Conservation (phyloP, 2,113 vertebrate species). For the Hippocampus barbouri region DNA sequence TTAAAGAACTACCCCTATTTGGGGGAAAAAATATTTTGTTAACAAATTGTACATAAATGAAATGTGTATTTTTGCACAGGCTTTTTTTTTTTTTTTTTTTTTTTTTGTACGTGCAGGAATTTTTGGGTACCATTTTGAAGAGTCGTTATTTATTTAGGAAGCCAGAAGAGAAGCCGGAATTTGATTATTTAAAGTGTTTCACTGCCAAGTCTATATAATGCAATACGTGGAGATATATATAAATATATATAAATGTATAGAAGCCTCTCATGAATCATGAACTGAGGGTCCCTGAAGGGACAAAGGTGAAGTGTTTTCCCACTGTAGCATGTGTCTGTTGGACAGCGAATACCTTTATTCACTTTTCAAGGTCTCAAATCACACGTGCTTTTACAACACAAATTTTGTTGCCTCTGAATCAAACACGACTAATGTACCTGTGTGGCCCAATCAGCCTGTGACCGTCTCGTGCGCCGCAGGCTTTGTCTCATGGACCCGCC, state of each 20-base stretch:
- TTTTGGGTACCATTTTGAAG: constrained; percentile 92
- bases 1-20: constrained; percentile 92
- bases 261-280: constrained; percentile 69
- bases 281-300: constrained; percentile 53
- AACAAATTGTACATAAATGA: constrained; percentile 97
- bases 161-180: constrained; percentile 81
- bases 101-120: constrained; percentile 84
- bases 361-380: constrained; percentile 54
- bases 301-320: constrained; percentile 56
- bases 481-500: constrained; percentile 37
- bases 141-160: constrained; percentile 96
- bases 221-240: constrained; percentile 65
- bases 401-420: constrained; percentile 62
- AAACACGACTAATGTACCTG: constrained; percentile 20
- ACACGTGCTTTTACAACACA: constrained; percentile 50
- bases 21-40: constrained; percentile 99
- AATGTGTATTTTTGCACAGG: constrained; percentile 99
- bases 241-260: constrained; percentile 53
- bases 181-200: constrained; percentile 97
- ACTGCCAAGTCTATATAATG: constrained; percentile 96
- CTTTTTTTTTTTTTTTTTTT: constrained; percentile 88
- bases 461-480: constrained; percentile 42
- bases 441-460: constrained; percentile 58
- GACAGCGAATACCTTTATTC: constrained; percentile 56
- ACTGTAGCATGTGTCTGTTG: constrained; percentile 62